phyloP scores from a whole-genome alignment of 2,888 invertebrate genomes.

The Esperia sulphurella region DNA sequence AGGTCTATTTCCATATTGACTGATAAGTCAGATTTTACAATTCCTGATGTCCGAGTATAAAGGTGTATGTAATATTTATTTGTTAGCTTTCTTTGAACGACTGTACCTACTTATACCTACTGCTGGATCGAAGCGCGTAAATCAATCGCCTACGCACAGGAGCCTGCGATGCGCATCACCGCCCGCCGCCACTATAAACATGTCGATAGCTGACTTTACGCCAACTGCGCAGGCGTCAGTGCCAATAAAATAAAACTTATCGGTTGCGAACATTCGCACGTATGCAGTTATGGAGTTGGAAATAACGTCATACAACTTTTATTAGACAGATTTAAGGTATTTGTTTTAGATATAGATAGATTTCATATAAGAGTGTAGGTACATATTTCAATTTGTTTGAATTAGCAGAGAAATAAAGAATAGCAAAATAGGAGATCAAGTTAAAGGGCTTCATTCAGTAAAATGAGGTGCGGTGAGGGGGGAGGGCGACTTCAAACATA shows the following conservation, averaged over 20 bases:
- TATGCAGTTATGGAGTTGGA: conserved; percentile 1
- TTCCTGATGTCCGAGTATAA: too few relatives aligned
- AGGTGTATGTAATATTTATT: too few relatives aligned
- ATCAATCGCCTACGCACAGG: conserved; percentile 55
- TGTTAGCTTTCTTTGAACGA: too few relatives aligned
- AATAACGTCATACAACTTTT: conserved; percentile 7
- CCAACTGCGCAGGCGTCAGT: conserved; percentile 44
- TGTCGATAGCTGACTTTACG: conserved; percentile 23
- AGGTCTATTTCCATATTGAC: too few relatives aligned
- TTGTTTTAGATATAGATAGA: not conserved
- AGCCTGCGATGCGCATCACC: conserved; percentile 18
- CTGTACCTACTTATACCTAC: conserved; percentile 10
- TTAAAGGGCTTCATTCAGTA: too few relatives aligned
- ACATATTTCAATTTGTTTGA: too few relatives aligned
- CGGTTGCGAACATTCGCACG: conserved; percentile 26
- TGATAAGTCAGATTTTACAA: too few relatives aligned
- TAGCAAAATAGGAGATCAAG: too few relatives aligned
- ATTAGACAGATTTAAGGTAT: not conserved
- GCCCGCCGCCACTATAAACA: conserved; percentile 21
- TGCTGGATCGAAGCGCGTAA: conserved; percentile 42
- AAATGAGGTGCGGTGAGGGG: too few relatives aligned
- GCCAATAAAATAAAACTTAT: conserved; percentile 51
- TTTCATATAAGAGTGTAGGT: too few relatives aligned
- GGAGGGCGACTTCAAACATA: too few relatives aligned
- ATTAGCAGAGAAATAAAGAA: too few relatives aligned